Base-by-base conservation (phyloP, 1,140 invertebrate genomes). In the Brachionus rubens region DNA sequence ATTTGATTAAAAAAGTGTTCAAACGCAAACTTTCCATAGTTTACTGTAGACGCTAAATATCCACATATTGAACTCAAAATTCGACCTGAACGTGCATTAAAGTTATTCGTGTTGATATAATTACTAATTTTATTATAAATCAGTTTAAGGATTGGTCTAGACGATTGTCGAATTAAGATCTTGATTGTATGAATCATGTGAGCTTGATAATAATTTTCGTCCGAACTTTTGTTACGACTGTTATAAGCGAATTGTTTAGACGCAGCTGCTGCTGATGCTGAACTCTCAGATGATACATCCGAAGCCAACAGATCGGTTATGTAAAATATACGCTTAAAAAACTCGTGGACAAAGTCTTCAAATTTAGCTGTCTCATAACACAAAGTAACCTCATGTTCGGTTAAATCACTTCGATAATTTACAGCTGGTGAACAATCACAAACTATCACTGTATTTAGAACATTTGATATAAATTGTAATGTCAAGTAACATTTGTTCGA, bases 271-370 rank as follows among this genome's bases (percentile, higher is more conserved):
- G 68, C 68, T 16, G 68, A 50, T 1, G 68, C 68, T 24, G 68
- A 72, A 10, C 43, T 50, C 40, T 56, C 72, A 41, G 26, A n/a
- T 28, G 48, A 41, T 19, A 36, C 56, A 7, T 72, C 68, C 24
- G 68, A 72, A 12, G 72, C 33, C 7, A 75, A 19, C 3, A 30
- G 21, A 41, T 75, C 72, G 19, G 48, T 47, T 3, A 75, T 75
- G 30, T 59, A 48, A 41, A 75, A 75, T 26, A 54, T 30, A n/a
- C 72, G 48, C 5, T 75, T 75, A 43, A 96, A 83, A 80, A 94
- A 92, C 80, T 93, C 90, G 7, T 94, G 79, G 3, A 94, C 88
- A 82, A 96, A 94, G 80, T 92, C 91, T 85, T 96, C 92, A 80
- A 96, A 91, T 76, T 90, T 88, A 0, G 90, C 90, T 0, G 92